Percentiles rank a stretch among this genome's conserved stretches.
Evolutionary conservation across 2,113 vertebrate genomes (phyloP).

Genomic region (Apus apus): DNA sequence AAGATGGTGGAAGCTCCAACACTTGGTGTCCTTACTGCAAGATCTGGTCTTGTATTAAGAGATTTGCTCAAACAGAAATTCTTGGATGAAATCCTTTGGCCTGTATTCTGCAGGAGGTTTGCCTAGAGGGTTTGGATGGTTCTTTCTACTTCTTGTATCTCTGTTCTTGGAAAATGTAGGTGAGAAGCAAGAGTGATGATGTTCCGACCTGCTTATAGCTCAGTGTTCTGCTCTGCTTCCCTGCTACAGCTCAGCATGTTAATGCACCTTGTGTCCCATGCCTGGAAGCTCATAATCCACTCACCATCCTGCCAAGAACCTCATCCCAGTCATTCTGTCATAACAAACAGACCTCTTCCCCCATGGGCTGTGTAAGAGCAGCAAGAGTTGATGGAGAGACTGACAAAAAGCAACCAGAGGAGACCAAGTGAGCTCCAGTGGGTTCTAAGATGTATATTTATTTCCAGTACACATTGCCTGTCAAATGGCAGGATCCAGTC

Average conservation of each 20-base stretch:
- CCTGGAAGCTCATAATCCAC: slow-evolving; percentile 2
- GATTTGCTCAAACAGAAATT: not conserved
- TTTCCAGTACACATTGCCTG: not conserved
- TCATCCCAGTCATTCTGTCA: slow-evolving; percentile 21
- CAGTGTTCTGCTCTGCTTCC: not conserved
- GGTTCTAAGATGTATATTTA: not conserved
- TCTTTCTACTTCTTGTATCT: not conserved
- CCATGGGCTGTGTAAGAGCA: not conserved
- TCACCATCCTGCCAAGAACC: slow-evolving; percentile 25
- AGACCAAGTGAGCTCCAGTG: not conserved
- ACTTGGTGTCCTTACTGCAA: not conserved
- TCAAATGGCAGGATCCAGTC: slow-evolving; percentile 53
- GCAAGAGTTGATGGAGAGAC: not conserved
- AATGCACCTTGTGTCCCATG: not conserved
- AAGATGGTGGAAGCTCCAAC: not conserved
- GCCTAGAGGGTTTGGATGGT: not conserved
- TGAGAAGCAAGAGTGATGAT: not conserved
- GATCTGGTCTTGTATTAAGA: not conserved
- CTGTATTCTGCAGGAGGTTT: not conserved
- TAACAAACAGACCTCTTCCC: not conserved
- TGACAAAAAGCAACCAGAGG: slow-evolving; percentile 7
- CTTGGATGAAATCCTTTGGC: not conserved
- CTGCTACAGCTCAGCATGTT: not conserved
- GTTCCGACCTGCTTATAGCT: not conserved
- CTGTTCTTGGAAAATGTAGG: not conserved